These are phyloP conservation scores for Dryoscopus gambensis DNA, from an alignment of 2,113 vertebrate genomes.

Conservation along the genomic window DNA sequence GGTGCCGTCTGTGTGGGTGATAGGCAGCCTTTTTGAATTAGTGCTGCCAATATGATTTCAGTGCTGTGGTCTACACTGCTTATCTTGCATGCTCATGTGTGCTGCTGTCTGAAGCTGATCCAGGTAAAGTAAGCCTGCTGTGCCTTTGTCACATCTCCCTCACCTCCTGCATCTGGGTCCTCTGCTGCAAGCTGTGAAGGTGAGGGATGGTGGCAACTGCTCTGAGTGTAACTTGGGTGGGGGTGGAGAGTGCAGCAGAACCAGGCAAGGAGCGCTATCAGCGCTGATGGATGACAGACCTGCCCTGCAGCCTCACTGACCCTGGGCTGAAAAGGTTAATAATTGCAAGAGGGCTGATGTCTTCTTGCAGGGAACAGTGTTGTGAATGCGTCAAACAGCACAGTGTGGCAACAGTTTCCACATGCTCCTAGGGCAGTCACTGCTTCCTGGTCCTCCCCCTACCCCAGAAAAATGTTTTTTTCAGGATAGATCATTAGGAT, in stretches of 20 bases:
- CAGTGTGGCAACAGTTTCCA: neutral
- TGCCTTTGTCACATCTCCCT: neutral
- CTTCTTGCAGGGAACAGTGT: neutral
- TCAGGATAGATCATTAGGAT: neutral
- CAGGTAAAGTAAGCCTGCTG: neutral
- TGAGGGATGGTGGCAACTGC: neutral
- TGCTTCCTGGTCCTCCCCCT: neutral
- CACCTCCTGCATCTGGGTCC: neutral
- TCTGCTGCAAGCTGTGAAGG: neutral
- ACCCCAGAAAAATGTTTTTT: fast-evolving
- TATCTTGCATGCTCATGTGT: neutral
- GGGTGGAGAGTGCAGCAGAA: neutral
- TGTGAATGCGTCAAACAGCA: neutral
- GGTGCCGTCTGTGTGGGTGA: neutral
- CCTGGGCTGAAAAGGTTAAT: neutral
- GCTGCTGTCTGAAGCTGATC: neutral
- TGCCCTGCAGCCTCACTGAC: neutral
- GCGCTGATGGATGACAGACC: fast-evolving
- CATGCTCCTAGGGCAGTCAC: neutral
- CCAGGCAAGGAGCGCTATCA: neutral
- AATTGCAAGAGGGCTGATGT: neutral
- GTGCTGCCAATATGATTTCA: neutral
- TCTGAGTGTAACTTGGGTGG: fast-evolving
- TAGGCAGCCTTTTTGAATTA: neutral
- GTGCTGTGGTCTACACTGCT: neutral